phyloP scores from a whole-genome alignment of 2,888 invertebrate species.

The Molorchus minor region DNA sequence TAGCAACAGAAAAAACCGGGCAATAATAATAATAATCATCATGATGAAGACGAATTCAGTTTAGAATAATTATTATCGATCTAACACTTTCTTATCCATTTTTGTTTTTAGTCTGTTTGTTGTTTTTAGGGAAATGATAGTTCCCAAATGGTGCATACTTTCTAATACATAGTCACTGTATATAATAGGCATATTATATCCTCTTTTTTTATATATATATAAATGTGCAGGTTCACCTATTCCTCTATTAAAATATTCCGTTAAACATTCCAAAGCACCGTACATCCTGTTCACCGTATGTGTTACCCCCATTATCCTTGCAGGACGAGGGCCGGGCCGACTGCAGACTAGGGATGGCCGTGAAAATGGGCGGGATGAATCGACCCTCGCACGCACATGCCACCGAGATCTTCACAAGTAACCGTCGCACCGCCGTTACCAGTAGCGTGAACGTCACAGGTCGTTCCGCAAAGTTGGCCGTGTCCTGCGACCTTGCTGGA shows the following conservation, averaged over 20 bases:
- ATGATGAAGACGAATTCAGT: no score
- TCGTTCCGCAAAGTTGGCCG: constrained; percentile 39
- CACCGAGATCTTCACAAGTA: constrained; percentile 40
- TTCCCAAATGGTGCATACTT: no score
- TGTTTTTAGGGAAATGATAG: no score
- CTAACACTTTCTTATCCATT: no score
- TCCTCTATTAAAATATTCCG: background rate
- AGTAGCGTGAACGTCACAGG: constrained; percentile 47
- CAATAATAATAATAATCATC: no score
- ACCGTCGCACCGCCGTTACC: constrained; percentile 41
- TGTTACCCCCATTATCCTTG: constrained; percentile 6
- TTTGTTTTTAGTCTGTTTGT: no score
- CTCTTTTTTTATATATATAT: no score
- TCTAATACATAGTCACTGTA: no score
- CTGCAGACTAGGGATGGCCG: constrained; percentile 39
- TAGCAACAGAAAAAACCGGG: background rate
- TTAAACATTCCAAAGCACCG: background rate
- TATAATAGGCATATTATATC: no score
- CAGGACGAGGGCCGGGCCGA: constrained; percentile 32
- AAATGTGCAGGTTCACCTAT: no score
- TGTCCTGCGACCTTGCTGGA: constrained; percentile 22
- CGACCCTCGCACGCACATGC: constrained; percentile 51
- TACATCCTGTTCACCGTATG: background rate
- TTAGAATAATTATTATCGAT: no score
- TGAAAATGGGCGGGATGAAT: constrained; percentile 47